Conservation (phyloP, 2,888 invertebrate species). For the Litoditis marina region DNA sequence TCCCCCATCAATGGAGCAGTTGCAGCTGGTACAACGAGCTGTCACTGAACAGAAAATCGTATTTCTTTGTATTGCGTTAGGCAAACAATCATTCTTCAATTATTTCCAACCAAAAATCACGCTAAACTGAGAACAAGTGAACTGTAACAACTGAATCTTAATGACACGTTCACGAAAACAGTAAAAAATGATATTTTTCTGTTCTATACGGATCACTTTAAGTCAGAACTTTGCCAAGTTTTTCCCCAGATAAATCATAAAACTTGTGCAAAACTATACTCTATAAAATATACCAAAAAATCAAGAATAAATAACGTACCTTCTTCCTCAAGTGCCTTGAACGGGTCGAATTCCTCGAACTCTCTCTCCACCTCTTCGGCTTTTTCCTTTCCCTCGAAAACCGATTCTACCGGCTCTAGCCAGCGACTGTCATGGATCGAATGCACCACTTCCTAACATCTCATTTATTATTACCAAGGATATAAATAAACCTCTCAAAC, state of each 20-base stretch:
- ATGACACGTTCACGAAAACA: too few relatives aligned
- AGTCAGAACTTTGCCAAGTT: too few relatives aligned
- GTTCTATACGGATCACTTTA: too few relatives aligned
- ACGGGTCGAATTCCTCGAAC: constrained; percentile 16
- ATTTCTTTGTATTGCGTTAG: too few relatives aligned
- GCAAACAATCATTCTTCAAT: too few relatives aligned
- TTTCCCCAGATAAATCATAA: too few relatives aligned
- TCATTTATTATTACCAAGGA: not conserved
- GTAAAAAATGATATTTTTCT: too few relatives aligned
- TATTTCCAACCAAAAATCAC: not conserved
- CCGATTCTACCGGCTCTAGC: constrained; percentile 10
- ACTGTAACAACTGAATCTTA: not conserved
- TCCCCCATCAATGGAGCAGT: constrained; percentile 21
- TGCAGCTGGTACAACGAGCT: constrained; percentile 22
- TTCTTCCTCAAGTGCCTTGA: constrained; percentile 4
- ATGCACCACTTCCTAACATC: not conserved
- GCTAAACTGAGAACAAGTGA: not conserved
- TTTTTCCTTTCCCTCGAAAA: constrained; percentile 5
- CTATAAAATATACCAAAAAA: too few relatives aligned
- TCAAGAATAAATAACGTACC: not conserved
- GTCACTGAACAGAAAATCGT: constrained; percentile 1
- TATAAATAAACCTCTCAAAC: too few relatives aligned
- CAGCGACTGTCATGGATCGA: constrained; percentile 20
- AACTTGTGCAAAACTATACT: too few relatives aligned
- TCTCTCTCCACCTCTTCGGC: constrained; percentile 5